These are phyloP conservation scores for Macrophya alboannulata DNA, from an alignment of 2,888 invertebrate genomes.

Conservation along the genomic window DNA sequence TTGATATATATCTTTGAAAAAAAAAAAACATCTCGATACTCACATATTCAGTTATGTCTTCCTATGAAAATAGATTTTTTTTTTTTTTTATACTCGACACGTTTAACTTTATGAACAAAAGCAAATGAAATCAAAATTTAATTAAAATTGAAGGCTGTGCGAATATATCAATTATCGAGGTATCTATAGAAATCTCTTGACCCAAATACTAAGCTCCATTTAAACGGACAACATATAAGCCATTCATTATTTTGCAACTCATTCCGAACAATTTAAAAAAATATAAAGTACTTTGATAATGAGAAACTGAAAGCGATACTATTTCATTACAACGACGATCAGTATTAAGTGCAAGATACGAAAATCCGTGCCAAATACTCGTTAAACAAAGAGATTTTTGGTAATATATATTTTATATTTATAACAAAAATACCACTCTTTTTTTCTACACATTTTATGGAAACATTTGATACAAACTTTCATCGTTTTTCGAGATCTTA, in stretches of 20 bases:
- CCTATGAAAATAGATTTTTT: neutral
- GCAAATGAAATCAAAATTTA: neutral
- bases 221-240: neutral
- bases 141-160: neutral
- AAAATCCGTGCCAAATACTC: neutral
- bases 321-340: neutral
- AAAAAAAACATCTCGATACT: no score
- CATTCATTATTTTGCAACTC: neutral
- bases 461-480: no score
- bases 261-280: neutral
- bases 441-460: no score
- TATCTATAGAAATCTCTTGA: neutral
- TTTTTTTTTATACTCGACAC: neutral
- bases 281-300: neutral
- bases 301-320: neutral
- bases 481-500: no score
- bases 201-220: conserved; percentile 3
- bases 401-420: no score
- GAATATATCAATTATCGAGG: neutral
- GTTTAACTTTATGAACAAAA: no score
- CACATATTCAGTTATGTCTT: neutral
- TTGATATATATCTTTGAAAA: neutral
- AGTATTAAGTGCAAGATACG: neutral
- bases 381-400: neutral
- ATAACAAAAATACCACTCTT: no score